Base-by-base conservation (phyloP, 37 sponge, comb jelly and placozoan species). In the Aplysina aerophoba region DNA sequence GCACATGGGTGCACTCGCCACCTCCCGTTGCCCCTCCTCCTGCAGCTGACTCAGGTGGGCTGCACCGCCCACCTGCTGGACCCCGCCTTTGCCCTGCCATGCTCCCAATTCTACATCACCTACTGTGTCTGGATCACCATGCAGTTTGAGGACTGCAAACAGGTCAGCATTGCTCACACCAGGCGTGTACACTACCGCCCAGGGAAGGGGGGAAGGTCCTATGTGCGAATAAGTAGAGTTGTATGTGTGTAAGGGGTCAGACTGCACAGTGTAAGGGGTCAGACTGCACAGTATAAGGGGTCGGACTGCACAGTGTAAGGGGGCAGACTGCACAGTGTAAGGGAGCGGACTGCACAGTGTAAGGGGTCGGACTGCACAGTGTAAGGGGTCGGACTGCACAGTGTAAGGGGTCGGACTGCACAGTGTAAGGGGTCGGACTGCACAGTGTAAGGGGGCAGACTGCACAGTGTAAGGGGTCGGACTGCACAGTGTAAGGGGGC, bases 51-150 rank as follows among this genome's bases (percentile, higher is more conserved):
- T 40, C 22, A 81, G 66, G 24, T 84, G 58, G 24, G 56, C 27
- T 71, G 84, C 62, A 66, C 73, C 31, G 82, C 88, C 72, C 85
- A 80, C 39, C 73, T 95, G 41, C 55, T 92, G 65, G 92, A 95
- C 84, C 90, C 92, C 36, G 83, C 73, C 73, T 81, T 93, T 61
- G 91, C 87, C 31, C 86, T 86, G 82, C 28, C 56, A 4, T 85
- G 88, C 84, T 63, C 82, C 34, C 82, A 93, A 39, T 93, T 93
- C 86, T 93, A 93, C 83, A 83, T 93, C 88, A 93, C 94, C 21
- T 84, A 86, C 55, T 83, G 90, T 57, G 91, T 90, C 28, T 93
- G 94, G 94, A 27, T 93, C 37, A 75, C 66, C 35, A 90, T 68
- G 84, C 80, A 65, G 62, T 41, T 93, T 59, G 94, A 90, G 71